Percentiles rank a stretch among this genome's conserved stretches.
Conservation (phyloP, 2,888 invertebrate genomes). For the Scrobipalpa atriplicella region DNA sequence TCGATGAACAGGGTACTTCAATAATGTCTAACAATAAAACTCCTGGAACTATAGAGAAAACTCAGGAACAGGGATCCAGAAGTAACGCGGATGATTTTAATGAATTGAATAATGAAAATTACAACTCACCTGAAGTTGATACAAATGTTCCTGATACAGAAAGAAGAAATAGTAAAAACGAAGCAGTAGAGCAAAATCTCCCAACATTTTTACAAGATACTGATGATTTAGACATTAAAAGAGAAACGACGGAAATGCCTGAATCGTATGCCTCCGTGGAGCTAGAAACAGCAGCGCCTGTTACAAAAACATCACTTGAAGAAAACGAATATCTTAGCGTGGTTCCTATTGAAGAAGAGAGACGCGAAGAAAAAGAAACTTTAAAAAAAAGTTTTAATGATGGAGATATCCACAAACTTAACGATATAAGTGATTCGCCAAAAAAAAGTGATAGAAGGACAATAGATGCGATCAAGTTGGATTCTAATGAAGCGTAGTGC, state of each 20-base stretch:
- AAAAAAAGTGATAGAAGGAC: slow-evolving; percentile 76
- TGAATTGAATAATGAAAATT: slow-evolving; percentile 43
- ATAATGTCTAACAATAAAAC: slow-evolving; percentile 10
- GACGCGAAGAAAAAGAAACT: slow-evolving; percentile 50
- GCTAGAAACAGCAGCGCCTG: background rate
- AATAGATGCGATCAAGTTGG: slow-evolving; percentile 65
- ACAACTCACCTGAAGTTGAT: slow-evolving; percentile 41
- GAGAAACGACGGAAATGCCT: background rate
- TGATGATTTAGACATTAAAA: slow-evolving; percentile 63
- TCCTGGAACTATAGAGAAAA: slow-evolving; percentile 34
- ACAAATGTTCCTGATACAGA: slow-evolving; percentile 29
- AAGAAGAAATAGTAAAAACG: background rate
- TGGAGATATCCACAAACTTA: slow-evolving; percentile 64
- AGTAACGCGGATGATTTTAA: slow-evolving; percentile 46
- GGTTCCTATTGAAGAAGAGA: slow-evolving; percentile 61
- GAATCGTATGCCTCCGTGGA: slow-evolving; percentile 17
- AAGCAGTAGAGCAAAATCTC: slow-evolving; percentile 34
- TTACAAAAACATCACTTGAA: slow-evolving; percentile 28
- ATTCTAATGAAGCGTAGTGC: slow-evolving; percentile 68
- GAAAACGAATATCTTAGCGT: slow-evolving; percentile 64
- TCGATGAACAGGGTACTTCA: slow-evolving; percentile 54
- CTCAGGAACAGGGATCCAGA: slow-evolving; percentile 35
- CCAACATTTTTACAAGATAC: slow-evolving; percentile 71
- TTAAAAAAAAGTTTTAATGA: slow-evolving; percentile 56
- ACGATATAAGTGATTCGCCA: slow-evolving; percentile 75